Conservation (phyloP, 2,888 invertebrate species). For the Oxycera nigricornis region DNA sequence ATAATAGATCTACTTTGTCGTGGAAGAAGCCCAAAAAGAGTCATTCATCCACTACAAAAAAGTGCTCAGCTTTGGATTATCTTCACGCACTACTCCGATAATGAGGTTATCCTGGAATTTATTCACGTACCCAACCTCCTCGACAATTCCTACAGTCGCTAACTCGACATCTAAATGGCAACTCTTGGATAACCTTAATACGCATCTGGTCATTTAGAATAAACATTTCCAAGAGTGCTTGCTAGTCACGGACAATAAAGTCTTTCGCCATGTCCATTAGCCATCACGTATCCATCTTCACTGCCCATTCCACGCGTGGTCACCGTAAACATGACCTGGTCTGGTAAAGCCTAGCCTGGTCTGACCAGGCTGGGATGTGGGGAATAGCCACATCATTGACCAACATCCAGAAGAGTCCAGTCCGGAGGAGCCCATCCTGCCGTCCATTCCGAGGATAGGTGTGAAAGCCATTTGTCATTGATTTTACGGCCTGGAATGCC, state of each 20-base stretch:
- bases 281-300: constrained; percentile 3
- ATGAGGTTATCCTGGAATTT: too few species aligned
- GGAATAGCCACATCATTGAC: not conserved
- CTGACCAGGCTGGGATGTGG: not conserved
- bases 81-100: too few species aligned
- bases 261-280: constrained; percentile 1
- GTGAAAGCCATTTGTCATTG: constrained; percentile 27
- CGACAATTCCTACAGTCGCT: too few species aligned
- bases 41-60: too few species aligned
- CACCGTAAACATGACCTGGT: not conserved
- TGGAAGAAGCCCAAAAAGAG: too few species aligned
- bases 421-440: not conserved
- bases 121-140: too few species aligned
- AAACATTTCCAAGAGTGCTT: not conserved
- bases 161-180: not conserved
- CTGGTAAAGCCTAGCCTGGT: not conserved
- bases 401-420: not conserved
- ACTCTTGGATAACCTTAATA: not conserved
- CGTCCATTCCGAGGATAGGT: not conserved
- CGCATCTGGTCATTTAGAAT: not conserved
- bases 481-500: constrained; percentile 6
- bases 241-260: constrained; percentile 1
- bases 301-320: not conserved
- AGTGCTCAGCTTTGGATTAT: too few species aligned
- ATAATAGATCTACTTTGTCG: too few species aligned